Percentiles rank a stretch among this genome's conserved stretches.
These are phyloP conservation scores for Syrista parreyssii DNA, from an alignment of 2,888 invertebrate species.

Conservation along the genomic window DNA sequence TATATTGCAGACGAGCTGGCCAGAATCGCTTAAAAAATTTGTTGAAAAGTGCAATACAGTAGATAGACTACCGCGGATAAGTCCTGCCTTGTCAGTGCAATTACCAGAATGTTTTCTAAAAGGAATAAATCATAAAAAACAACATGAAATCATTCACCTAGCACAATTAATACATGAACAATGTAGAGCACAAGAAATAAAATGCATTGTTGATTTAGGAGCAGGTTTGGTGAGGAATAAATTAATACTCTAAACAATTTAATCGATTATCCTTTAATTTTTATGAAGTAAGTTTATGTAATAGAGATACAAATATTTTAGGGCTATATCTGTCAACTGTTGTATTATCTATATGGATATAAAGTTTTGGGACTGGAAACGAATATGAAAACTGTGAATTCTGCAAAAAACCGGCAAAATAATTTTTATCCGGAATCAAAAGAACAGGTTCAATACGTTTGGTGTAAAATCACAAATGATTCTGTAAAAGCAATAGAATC, in stretches of 20 bases:
- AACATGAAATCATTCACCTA: slow-evolving; percentile 76
- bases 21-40: slow-evolving; percentile 64
- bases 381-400: slow-evolving; percentile 69
- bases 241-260: slow-evolving; percentile 11
- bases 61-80: slow-evolving; percentile 53
- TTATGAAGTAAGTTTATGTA: neutral
- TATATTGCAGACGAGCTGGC: slow-evolving; percentile 59
- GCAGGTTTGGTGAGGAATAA: slow-evolving; percentile 75
- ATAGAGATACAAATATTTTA: slow-evolving; percentile 55
- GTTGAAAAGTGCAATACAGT: slow-evolving; percentile 52
- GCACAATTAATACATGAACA: slow-evolving; percentile 69
- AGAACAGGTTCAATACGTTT: slow-evolving; percentile 70
- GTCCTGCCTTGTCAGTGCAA: slow-evolving; percentile 15
- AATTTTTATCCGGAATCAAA: slow-evolving; percentile 69
- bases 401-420: slow-evolving; percentile 71
- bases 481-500: slow-evolving; percentile 67
- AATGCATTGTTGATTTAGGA: slow-evolving; percentile 78
- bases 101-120: slow-evolving; percentile 55
- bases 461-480: slow-evolving; percentile 69
- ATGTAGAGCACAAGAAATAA: slow-evolving; percentile 67
- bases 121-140: slow-evolving; percentile 73
- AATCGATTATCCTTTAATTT: slow-evolving; percentile 1
- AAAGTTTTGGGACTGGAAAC: slow-evolving; percentile 78
- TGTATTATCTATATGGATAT: slow-evolving; percentile 71
- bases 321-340: slow-evolving; percentile 80